Percentiles rank a stretch among this genome's conserved stretches.
Evolutionary conservation across 2,797 vertebrate genomes (phyloP).

Genomic region (Phoeniculus purpureus): DNA sequence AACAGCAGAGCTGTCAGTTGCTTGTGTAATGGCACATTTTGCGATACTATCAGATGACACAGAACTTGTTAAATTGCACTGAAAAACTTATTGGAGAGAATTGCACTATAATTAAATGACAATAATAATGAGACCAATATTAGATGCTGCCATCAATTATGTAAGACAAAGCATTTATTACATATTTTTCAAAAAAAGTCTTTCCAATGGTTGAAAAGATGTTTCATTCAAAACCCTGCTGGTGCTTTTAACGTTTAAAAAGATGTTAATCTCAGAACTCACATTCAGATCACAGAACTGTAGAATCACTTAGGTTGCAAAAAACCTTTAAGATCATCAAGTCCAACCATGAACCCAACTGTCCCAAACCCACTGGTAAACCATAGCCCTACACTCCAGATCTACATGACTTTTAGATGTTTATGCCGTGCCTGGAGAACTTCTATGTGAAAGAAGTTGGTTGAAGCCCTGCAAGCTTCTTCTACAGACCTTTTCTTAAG

Average conservation of each 20-base stretch:
- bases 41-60: conserved; percentile 53
- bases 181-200: neutral
- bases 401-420: neutral
- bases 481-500: neutral
- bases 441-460: neutral
- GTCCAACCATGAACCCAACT: too few relatives aligned
- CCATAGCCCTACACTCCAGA: too few relatives aligned
- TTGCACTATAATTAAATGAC: conserved; percentile 71
- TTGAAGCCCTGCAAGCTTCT: neutral
- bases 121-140: conserved; percentile 76
- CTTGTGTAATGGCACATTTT: conserved; percentile 57
- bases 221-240: conserved; percentile 12
- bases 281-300: neutral
- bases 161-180: conserved; percentile 35
- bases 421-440: neutral
- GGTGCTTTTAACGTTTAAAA: conserved; percentile 9
- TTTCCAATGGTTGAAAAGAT: neutral
- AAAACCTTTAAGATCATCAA: too few relatives aligned
- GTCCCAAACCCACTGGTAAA: too few relatives aligned
- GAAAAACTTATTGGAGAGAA: conserved; percentile 55
- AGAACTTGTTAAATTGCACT: conserved; percentile 61
- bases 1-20: conserved; percentile 55
- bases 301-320: too few relatives aligned
- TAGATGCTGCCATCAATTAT: conserved; percentile 56
- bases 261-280: conserved; percentile 11